phyloP scores from a whole-genome alignment of 2,888 invertebrate genomes.

The Panopea generosa region DNA sequence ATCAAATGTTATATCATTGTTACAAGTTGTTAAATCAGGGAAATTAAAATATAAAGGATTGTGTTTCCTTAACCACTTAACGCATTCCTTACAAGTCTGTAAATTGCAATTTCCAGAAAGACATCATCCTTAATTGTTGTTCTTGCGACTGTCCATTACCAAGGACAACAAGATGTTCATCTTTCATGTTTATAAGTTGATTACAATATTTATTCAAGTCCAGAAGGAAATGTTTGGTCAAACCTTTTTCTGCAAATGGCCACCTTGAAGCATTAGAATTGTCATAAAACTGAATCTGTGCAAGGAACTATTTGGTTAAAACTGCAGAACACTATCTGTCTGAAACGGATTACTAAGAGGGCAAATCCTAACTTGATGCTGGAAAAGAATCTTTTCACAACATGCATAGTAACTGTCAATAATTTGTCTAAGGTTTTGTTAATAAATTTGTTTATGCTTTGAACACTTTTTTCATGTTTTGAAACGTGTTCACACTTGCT shows the following conservation, averaged over 20 bases:
- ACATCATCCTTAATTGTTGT: too few species aligned
- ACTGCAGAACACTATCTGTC: not conserved
- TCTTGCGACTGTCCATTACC: too few species aligned
- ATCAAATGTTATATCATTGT: not conserved
- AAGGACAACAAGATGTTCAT: constrained; percentile 15
- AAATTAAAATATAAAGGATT: constrained; percentile 40
- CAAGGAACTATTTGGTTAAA: constrained; percentile 11
- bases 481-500: too few species aligned
- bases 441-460: too few species aligned
- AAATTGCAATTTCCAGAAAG: too few species aligned
- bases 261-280: too few species aligned
- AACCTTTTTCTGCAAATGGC: constrained; percentile 45
- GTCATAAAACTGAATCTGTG: constrained; percentile 23
- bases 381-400: too few species aligned
- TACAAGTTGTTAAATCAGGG: constrained; percentile 2
- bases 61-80: constrained; percentile 41
- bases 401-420: too few species aligned
- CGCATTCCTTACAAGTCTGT: constrained; percentile 22
- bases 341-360: constrained; percentile 25
- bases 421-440: too few species aligned
- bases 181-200: too few species aligned
- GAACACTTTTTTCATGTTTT: too few species aligned
- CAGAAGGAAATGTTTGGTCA: constrained; percentile 22
- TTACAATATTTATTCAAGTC: not conserved
- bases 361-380: too few species aligned